Conservation (phyloP, 2,113 vertebrate genomes). For the Clupea harengus region DNA sequence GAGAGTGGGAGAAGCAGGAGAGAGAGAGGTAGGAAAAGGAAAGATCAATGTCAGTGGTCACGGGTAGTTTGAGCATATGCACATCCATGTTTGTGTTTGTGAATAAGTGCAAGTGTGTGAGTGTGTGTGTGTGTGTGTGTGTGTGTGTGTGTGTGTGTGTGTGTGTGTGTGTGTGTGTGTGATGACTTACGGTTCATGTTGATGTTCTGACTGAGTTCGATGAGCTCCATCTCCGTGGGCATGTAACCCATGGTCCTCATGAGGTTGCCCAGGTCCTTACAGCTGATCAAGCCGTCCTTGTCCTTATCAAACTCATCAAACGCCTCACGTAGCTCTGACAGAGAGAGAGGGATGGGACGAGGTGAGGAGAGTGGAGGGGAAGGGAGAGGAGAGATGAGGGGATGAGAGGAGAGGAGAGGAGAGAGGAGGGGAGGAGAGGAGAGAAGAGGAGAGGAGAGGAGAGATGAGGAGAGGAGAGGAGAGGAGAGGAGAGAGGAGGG, state of each 20-base stretch:
- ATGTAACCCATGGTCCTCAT: constrained; percentile 99
- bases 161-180: not conserved
- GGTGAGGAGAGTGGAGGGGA: not conserved
- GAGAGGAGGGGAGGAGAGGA: not conserved
- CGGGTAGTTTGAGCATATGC: not conserved
- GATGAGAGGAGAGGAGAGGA: not conserved
- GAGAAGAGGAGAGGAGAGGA: not conserved
- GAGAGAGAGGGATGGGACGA: not conserved
- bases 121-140: not conserved
- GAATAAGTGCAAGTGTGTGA: not conserved
- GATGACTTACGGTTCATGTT: constrained; percentile 92
- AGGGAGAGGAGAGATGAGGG: not conserved
- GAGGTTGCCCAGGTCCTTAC: constrained; percentile 94
- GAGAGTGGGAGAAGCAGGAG: too few relatives aligned
- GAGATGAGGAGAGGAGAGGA: too few relatives aligned
- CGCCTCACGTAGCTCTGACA: constrained; percentile 87
- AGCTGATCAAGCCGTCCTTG: constrained; percentile 95
- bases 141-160: not conserved
- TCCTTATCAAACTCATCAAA: constrained; percentile 97
- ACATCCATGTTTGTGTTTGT: not conserved
- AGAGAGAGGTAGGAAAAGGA: too few relatives aligned
- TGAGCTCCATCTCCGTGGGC: constrained; percentile 98
- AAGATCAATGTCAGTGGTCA: not conserved
- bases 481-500: too few relatives aligned
- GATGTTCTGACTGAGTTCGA: constrained; percentile 93